Evolutionary conservation across 2,113 vertebrate species (phyloP), one percentile per base, ranked within the genome.

Genomic region (Pelmatolapia mariae): DNA sequence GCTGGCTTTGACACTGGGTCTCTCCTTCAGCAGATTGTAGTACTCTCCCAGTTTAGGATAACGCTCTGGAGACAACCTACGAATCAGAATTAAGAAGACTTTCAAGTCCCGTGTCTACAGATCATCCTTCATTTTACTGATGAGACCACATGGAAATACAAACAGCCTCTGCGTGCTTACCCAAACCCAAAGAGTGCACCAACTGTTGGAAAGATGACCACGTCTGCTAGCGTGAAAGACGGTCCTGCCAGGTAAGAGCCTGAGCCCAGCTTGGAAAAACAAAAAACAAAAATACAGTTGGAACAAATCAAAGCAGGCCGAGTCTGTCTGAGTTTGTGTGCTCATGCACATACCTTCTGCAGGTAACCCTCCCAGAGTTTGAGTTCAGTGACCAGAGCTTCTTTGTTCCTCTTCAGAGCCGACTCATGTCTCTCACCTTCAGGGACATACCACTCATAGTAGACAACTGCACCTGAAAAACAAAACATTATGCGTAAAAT

Each of bases 311-410:
- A 2, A 40, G 29, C 16, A 31, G 26, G 45, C 18, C 26, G 3
- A 13, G 15, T 45, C 29, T 11, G 50, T 22, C 18, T 1, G 9
- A 45, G 8, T 38, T 50, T 31, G n/a, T 10, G 18, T 73, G 68
- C 12, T 53, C 0, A 13, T 53, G 26, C 3, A n/a, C 45, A 7
- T 54, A 96, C 96, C 90, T 96, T 95, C 84, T 94, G 61, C 82
- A 97, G 31, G 90, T 96, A 96, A 63, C 95, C 86, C 29, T 97
- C 96, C 96, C 97, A 97, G 6, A 97, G 93, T 11, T 82, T 80
- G 8, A 97, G 83, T 13, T 97, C 96, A 7, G 88, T 22, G 5
- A 10, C 8, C 73, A 97, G 89, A 29, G 68, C 82, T 56, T 96
- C 95, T 13, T 5, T 92, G 88, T 96, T 93, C 4, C 96, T 94